Base-by-base conservation (phyloP, 2,797 vertebrate genomes). In the Heterohyrax brucei region DNA sequence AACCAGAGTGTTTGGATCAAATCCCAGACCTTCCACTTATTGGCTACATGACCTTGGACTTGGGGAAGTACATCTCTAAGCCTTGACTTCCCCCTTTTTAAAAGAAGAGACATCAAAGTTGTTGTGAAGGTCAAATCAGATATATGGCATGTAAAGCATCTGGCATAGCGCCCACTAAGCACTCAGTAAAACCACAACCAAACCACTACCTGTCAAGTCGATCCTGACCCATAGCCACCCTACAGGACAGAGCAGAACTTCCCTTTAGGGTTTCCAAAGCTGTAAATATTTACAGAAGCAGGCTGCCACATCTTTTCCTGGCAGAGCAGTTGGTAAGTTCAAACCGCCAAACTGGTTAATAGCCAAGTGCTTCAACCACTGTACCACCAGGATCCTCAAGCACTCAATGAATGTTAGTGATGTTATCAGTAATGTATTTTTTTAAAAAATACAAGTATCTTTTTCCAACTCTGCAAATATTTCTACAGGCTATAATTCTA, bases 1-100 rank as follows among this genome's bases (percentile, higher is more conserved):
- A 90, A 90, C 30, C 80, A 75, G 21, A 44, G 22, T 33, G 39
- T 12, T 86, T 84, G 33, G 44, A 53, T 95, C 78, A 95, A 96
- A 91, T 89, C 50, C 28, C 12, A 84, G 46, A 68, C 68, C 79
- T 90, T 39, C 39, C 70, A 73, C n/a, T 80, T 72, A 44, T 13
- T 53, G 56, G 66, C 59, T 72, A 4, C 78, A 33, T 90, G 81
- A 53, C 18, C 78, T 46, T 33, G 0, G 44, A 46, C 56, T 46
- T 33, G 0, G 44, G 33, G 48, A 93, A 75, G 50, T 50, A 94
- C 13, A 1, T 82, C 77, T 94, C 61, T 46, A 22, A 79, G 48
- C 30, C 14, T 72, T 88, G 61, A 90, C 22, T 76, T 75, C 73
- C 68, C 80, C 53, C 39, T 85, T 30, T 80, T 33, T 48, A 64